Conservation (phyloP, 64 coral and sea anemone genomes). For the Dendrophyllia cribrosa region DNA sequence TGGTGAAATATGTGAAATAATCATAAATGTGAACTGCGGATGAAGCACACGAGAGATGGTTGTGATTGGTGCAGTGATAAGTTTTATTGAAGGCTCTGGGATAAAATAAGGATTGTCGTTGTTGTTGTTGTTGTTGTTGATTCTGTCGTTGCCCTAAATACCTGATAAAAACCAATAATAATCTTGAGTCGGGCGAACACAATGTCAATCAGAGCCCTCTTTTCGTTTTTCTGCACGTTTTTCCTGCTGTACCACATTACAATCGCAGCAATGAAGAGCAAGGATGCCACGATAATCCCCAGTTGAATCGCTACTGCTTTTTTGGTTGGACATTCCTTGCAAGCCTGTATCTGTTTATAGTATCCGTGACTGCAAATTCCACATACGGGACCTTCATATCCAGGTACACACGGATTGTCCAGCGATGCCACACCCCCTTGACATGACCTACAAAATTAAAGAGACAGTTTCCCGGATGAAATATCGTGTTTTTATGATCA, state of each 20-base stretch:
- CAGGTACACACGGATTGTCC: not conserved
- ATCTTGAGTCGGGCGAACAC: conserved; percentile 32
- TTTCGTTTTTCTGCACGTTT: not conserved
- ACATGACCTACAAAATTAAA: not conserved
- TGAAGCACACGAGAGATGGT: no score
- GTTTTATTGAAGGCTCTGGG: no score
- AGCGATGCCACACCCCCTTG: not conserved
- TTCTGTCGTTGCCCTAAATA: not conserved
- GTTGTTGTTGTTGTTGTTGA: no score
- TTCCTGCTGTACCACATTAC: conserved; percentile 38
- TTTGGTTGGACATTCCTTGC: conserved; percentile 37
- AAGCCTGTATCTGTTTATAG: conserved; percentile 24
- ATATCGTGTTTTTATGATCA: no score
- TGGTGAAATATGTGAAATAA: no score
- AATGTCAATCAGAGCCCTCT: not conserved
- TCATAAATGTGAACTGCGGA: no score
- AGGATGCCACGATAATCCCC: not conserved
- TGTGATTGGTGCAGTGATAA: no score
- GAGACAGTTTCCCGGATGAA: not conserved
- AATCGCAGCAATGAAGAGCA: not conserved
- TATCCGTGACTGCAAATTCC: conserved; percentile 40
- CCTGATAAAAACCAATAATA: conserved; percentile 39
- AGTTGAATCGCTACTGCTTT: conserved; percentile 8
- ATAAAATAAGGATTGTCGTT: no score
- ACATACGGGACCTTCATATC: conserved; percentile 49